Base-by-base conservation (phyloP, 2,113 vertebrate species). In the Sakesphorus luctuosus region DNA sequence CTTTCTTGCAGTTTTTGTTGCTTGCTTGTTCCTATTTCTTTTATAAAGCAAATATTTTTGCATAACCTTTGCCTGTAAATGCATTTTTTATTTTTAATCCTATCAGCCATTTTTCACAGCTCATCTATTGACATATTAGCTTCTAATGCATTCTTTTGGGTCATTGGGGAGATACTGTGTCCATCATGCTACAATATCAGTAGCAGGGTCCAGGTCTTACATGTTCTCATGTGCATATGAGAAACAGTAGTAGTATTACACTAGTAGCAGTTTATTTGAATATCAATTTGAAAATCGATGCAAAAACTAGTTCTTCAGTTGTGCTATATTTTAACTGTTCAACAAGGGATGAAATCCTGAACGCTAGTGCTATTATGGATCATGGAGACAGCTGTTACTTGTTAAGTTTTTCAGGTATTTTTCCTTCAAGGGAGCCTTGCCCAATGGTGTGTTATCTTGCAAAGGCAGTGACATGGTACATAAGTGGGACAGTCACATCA, bases 1-100 rank as follows among this genome's bases (percentile, higher is more conserved):
- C 86, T 88, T 92, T 81, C 86, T 77, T 90, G 76, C 83, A 71
- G 18, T 38, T 75, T 90, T 90, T 77, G 40, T 93, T 85, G 66
- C 71, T 87, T 93, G 50, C 53, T 90, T 81, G 43, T 63, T 89
- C 72, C 72, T 69, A 18, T 20, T 86, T 82, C 33, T 83, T 93
- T 90, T 8, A 1, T 44, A 89, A 94, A 84, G 67, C 85, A 78
- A 89, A 28, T 81, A 52, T 78, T 93, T 95, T 90, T 77, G 55
- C 61, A 29, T 88, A 89, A 72, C 11, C 18, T 84, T 90, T 92
- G 47, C 75, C 65, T 76, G 21, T 71, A 55, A 67, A 7, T 86
- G 29, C 49, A 35, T 91, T 87, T 94, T 91, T 49, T 13, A 15
- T 62, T 96, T 96, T 88, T 75, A 72, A 68, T 89, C 61, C 3